Evolutionary conservation across 2,888 invertebrate genomes (phyloP), one percentile per base, ranked within the genome.

Genomic region (Catocala sponsa): DNA sequence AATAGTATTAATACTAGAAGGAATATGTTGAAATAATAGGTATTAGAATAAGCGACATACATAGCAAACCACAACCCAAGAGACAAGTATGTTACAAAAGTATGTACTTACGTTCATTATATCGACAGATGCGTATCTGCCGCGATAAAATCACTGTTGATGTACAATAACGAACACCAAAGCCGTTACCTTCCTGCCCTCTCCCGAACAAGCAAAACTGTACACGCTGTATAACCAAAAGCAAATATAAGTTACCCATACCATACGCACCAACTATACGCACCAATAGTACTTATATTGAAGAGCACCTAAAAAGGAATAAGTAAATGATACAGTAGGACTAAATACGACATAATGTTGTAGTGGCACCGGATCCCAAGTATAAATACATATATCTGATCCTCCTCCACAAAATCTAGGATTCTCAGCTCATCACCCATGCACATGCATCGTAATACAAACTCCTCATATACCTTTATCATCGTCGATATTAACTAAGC

Each of bases 81-180:
- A 72, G 54, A 74, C 65, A 78, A 68, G 52, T 83, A 86, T 81
- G 70, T 82, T 86, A 86, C 71, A 82, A 79, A 83, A 84, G 73
- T 75, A 65, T 75, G 81, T 89, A 91, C 90, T 90, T 87, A 91
- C 90, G 72, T 84, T 82, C 75, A 77, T 65, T 73, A 74, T 74
- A 80, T 69, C 73, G 68, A 73, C 51, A 71, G 63, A 78, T 70
- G 79, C 76, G n/a, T 48, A 41, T 55, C 79, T 73, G 79, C 81
- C 81, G 76, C 80, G 70, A 68, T 68, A 83, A 78, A 73, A 76
- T 84, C 87, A 89, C 88, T 85, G 71, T 71, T 72, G 63, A 72
- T 75, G 76, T 72, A 74, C 72, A 78, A 74, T 75, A 79, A 78
- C 72, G 73, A 71, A 80, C 80, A 85, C 85, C 85, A 85, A 86